Evolutionary conservation across 2,888 invertebrate species (phyloP).

Genomic region (Microdon myrmicae): DNA sequence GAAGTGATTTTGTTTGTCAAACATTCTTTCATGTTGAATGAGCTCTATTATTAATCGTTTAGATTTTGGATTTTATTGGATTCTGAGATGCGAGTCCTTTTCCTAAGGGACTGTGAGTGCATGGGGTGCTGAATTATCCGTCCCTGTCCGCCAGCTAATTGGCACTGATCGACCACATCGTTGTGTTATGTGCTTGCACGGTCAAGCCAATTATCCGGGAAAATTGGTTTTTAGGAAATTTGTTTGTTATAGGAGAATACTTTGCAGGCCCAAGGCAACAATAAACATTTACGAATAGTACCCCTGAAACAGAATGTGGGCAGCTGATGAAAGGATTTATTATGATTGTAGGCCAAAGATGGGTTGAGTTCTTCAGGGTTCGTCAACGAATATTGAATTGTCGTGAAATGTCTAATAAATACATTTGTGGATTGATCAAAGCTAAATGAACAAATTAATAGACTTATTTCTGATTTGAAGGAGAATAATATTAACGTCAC

Average conservation of each 20-base stretch:
- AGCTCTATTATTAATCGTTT: conserved; percentile 50
- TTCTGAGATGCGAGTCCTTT: conserved; percentile 42
- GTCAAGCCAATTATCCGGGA: conserved; percentile 44
- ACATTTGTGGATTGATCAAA: no score
- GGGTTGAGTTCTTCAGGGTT: no score
- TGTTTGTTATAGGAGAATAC: conserved; percentile 11
- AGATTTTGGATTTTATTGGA: conserved; percentile 50
- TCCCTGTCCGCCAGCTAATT: conserved; percentile 35
- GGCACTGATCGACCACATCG: conserved; percentile 45
- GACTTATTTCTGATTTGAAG: no score
- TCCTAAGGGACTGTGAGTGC: no score
- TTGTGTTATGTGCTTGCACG: conserved; percentile 35
- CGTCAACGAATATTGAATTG: no score
- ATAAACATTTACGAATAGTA: conserved; percentile 25
- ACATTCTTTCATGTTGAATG: conserved; percentile 43
- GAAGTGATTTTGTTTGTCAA: conserved; percentile 48
- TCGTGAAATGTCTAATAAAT: no score
- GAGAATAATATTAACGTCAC: no score
- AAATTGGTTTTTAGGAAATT: conserved; percentile 39
- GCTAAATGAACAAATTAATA: no score
- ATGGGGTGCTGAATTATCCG: not conserved
- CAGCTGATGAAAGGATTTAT: conserved; percentile 7
- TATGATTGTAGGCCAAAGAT: no score
- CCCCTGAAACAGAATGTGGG: not conserved
- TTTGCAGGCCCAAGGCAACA: conserved; percentile 15